Evolutionary conservation across 2,888 invertebrate species (phyloP), one percentile per base, ranked within the genome.

Genomic region (Scrobipalpa atriplicella): DNA sequence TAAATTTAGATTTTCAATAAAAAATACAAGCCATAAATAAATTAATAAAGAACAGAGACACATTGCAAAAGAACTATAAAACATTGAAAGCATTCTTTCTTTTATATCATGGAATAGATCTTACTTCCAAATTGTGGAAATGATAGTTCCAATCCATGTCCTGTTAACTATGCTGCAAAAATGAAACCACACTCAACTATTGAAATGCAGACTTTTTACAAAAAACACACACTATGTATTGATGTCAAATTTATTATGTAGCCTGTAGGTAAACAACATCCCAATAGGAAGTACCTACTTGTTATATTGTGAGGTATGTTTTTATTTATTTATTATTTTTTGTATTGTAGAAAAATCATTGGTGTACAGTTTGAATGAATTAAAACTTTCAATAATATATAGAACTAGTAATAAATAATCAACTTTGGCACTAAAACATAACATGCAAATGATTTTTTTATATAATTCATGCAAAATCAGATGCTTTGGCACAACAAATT

Each of bases 101-200:
- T 8, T 52, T 8, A 60, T 64, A 52, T 60, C 74, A 76, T 70
- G 73, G 69, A 74, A 72, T 70, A 79, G 76, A 73, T 85, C 92
- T 91, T 92, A 92, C 92, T 89, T 90, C 91, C 90, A 90, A 73
- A 90, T 65, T 80, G 85, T 77, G 72, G 84, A 85, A 71, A 90
- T 74, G 72, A 87, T 77, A 86, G 79, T 85, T 81, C 89, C 87
- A 82, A 89, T 78, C 90, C 90, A 87, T 85, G 84, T 85, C 81
- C 86, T 82, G 86, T 82, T 84, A 78, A 89, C 76, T 81, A 84
- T 75, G 85, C 90, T 90, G 90, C 80, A 90, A 89, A 56, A n/a
- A 47, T 16, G 5, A 47, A 83, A 75, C 71, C 75, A 74, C 64
- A 67, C 64, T 64, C 64, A 54, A 64, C 18, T 10, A 13, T 36